Base-by-base conservation (phyloP, 2,113 vertebrate genomes). In the Capricornis sumatraensis region DNA sequence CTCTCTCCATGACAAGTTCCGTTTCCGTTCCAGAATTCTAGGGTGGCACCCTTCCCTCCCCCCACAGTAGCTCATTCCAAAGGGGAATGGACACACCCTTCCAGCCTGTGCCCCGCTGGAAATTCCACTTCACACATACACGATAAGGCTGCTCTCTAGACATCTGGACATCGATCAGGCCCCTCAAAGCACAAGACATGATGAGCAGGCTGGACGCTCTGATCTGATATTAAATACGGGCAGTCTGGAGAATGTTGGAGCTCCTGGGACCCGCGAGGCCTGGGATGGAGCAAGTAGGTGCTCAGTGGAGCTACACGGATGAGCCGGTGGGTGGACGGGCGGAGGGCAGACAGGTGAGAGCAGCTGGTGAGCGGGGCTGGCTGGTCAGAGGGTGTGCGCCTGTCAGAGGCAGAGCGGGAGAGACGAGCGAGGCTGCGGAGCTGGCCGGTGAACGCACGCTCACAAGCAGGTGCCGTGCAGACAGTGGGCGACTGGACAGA, bases 121-220 rank as follows among this genome's bases (percentile, higher is more conserved):
- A 47, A 27, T 4, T 5, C 16, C 19, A 4, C 25, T 14, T 19
- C 43, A 16, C 6, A 30, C 8, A 16, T 2, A 6, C 10, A 7
- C 2, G 28, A 40, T 4, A 25, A 85, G 58, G 47, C 36, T 4
- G 12, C 30, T 47, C 58, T 25, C 28, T 3, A 6, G 43, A 28
- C 9, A 3, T 0, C n/a, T 27, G 52, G 25, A 1, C 7, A 1
- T 7, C 0, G 5, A 10, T 16, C 0, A 6, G 36, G 25, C 0
- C 4, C 71, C 50, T 30, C 11, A 1, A 11, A 7, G 10, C 47
- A 7, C 13, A 1, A 5, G 9, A 25, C 6, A 0, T 2, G 2
- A 19, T 0, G 5, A 43, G 40, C 36, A 1, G 17, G 12, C 47
- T 11, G 0, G 21, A n/a, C 2, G 36, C 4, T 45, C 4, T 12